Conservation (phyloP, 2,888 invertebrate genomes). For the Octodonta nipae region DNA sequence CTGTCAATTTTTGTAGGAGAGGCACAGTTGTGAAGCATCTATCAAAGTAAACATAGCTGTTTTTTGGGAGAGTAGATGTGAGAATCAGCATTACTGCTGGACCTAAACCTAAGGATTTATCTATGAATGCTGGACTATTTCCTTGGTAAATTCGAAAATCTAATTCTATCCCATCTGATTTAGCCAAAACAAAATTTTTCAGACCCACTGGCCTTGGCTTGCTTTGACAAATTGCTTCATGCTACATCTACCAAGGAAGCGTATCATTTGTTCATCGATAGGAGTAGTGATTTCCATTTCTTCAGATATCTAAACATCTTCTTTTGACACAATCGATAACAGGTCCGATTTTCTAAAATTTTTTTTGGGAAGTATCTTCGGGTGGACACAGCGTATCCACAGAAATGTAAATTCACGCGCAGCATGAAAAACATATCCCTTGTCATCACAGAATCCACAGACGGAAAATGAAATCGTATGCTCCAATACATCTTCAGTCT, state of each 20-base stretch:
- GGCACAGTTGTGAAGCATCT: conserved; percentile 11
- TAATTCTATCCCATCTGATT: conserved; percentile 13
- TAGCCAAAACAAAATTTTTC: conserved; percentile 27
- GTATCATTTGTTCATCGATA: conserved; percentile 23
- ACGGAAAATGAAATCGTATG: conserved; percentile 12
- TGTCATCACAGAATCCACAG: background rate
- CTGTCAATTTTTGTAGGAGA: conserved; percentile 10
- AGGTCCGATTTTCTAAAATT: background rate
- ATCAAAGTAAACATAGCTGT: conserved; percentile 9
- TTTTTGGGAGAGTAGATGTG: conserved; percentile 4
- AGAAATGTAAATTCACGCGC: conserved; percentile 13
- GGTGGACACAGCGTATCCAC: conserved; percentile 9
- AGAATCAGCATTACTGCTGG: conserved; percentile 4
- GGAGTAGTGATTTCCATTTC: background rate
- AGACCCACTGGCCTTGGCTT: conserved; percentile 25
- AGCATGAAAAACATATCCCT: conserved; percentile 6
- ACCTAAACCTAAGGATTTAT: conserved; percentile 4
- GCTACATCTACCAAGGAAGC: conserved; percentile 19
- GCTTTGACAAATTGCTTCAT: conserved; percentile 18
- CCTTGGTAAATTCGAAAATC: conserved; percentile 24
- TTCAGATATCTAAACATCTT: background rate
- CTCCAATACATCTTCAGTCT: conserved; percentile 14
- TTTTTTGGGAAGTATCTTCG: conserved; percentile 8
- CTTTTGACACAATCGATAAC: background rate
- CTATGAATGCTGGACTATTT: conserved; percentile 7